Conservation (phyloP, 2,888 invertebrate genomes). For the Subacronicta megacephala region DNA sequence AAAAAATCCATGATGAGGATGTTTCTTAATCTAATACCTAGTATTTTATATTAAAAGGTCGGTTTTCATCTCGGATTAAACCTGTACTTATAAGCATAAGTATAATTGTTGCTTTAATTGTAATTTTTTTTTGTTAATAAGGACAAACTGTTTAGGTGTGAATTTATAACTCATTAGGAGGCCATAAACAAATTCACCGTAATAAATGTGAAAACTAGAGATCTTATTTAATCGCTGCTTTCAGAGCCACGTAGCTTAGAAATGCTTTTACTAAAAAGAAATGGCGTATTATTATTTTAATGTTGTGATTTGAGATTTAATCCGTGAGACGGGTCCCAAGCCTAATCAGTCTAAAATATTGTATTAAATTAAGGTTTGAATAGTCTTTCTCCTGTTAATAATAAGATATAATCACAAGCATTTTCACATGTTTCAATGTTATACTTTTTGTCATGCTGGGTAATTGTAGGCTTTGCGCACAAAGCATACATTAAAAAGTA, state of each 20-base stretch:
- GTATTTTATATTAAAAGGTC: no score
- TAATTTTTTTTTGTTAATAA: neutral
- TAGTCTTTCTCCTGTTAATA: slow-evolving; percentile 36
- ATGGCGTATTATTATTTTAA: slow-evolving; percentile 34
- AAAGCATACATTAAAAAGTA: slow-evolving; percentile 2
- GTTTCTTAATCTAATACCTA: no score
- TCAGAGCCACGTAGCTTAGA: slow-evolving; percentile 7
- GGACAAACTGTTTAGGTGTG: neutral
- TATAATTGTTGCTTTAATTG: neutral
- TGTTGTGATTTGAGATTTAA: slow-evolving; percentile 54
- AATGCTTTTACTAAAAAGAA: slow-evolving; percentile 37
- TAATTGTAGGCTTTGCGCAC: slow-evolving; percentile 22
- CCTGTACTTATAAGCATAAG: no score
- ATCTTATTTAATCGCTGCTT: slow-evolving; percentile 19
- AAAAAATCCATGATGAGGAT: no score
- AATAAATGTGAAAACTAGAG: slow-evolving; percentile 29
- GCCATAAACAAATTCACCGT: slow-evolving; percentile 8
- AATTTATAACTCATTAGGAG: slow-evolving; percentile 14
- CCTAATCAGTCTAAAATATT: slow-evolving; percentile 19
- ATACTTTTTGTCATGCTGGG: slow-evolving; percentile 11
- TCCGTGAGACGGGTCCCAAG: slow-evolving; percentile 47
- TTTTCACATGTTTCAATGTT: slow-evolving; percentile 9
- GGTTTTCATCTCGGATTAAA: no score
- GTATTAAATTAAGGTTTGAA: slow-evolving; percentile 20
- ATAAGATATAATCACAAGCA: slow-evolving; percentile 17